Evolutionary conservation across 2,113 vertebrate genomes (phyloP), one percentile per base, ranked within the genome.

Genomic region (Actenoides hombroni): DNA sequence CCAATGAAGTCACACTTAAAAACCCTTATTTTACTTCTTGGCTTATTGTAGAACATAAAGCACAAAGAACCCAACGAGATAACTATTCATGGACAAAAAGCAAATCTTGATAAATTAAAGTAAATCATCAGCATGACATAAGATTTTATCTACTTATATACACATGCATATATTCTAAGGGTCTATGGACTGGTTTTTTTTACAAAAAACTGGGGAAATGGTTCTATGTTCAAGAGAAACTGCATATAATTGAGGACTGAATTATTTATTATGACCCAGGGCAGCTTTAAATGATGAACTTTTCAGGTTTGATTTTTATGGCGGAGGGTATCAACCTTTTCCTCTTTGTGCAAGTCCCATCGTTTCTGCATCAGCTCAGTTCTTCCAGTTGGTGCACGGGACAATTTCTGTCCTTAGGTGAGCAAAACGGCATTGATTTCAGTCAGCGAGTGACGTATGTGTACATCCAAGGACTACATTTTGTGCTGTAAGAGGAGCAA

Each of bases 231-330:
- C 88, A 86, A 64, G 46, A 91, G 44, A 97, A 95, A 89, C 59
- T 70, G 39, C 49, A 86, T 33, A 1, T 83, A 92, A 95, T 16
- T 87, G 80, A 90, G 78, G 82, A 63, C 26, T 91, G 24, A 90
- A 86, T 96, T 92, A 95, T 96, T 97, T 86, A 91, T 21, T 82
- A 86, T 65, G 57, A 96, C 92, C 92, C 19, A 42, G 44, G 83
- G 88, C 75, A 90, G 61, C 92, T 97, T 92, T 96, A 97, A 97
- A 97, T 96, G 71, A 97, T 60, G 49, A 96, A 93, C 77, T 83
- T 91, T 82, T 77, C 42, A 42, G 35, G 23, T 75, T 40, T 60
- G 26, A 20, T 75, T 92, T 91, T 90, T 23, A 48, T 1, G 5
- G 56, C 21, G 64, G 16, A n/a, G 29, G 21, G 18, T 28, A 40